Percentiles rank a stretch among this genome's conserved stretches.
Evolutionary conservation across 1,140 invertebrate genomes (phyloP).

Genomic region (Drosophila athabasca): DNA sequence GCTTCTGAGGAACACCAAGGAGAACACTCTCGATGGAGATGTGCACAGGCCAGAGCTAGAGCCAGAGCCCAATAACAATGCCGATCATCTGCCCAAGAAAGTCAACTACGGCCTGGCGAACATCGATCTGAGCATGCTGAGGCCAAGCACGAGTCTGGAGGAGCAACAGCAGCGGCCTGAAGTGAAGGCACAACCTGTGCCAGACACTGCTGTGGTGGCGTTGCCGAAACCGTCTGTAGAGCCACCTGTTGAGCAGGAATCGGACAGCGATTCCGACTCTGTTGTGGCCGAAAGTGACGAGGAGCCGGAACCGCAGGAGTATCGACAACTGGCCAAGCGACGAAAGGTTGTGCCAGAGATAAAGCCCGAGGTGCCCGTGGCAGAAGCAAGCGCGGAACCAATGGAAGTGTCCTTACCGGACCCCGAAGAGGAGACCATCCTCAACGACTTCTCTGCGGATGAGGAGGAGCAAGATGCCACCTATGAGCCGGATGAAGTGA

Average conservation of each 20-base stretch:
- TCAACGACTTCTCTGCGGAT: conserved; percentile 65
- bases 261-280: conserved; percentile 70
- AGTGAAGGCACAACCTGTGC: not conserved
- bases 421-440: not conserved
- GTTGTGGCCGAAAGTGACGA: conserved; percentile 78
- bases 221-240: not conserved
- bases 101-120: conserved; percentile 61
- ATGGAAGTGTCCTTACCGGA: not conserved
- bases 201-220: too few species aligned
- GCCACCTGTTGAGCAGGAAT: conserved; percentile 1
- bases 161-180: not conserved
- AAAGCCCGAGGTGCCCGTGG: conserved; percentile 6
- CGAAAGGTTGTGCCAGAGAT: conserved; percentile 46
- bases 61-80: conserved; percentile 51
- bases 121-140: conserved; percentile 65
- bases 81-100: conserved; percentile 27
- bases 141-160: conserved; percentile 2
- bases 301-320: conserved; percentile 61
- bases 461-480: conserved; percentile 55
- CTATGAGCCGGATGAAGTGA: conserved; percentile 43
- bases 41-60: too few species aligned
- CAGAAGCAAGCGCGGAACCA: not conserved
- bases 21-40: conserved; percentile 46
- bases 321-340: conserved; percentile 69
- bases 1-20: conserved; percentile 62